Percentiles rank a stretch among this genome's conserved stretches.
These are phyloP conservation scores for Tetragnatha montana DNA, from an alignment of 2,888 invertebrate genomes.

Conservation along the genomic window DNA sequence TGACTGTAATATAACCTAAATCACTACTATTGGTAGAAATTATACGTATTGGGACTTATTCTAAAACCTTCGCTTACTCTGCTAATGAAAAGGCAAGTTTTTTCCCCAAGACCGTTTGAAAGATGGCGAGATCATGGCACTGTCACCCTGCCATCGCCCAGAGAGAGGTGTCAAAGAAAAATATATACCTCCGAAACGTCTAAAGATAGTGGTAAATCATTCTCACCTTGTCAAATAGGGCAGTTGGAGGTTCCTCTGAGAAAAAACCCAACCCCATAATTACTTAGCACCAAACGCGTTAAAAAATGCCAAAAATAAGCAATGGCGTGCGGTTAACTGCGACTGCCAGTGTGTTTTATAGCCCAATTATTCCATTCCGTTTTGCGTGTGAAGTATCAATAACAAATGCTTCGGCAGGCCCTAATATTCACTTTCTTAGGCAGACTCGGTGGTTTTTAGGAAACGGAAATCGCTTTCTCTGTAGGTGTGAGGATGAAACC, in stretches of 20 bases:
- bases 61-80: too few species aligned
- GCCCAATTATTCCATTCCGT: conserved; percentile 33
- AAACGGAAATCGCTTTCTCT: conserved; percentile 21
- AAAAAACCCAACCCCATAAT: conserved; percentile 25
- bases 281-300: conserved; percentile 19
- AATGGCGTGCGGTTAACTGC: not conserved
- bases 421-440: conserved; percentile 39
- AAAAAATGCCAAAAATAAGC: conserved; percentile 5
- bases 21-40: too few species aligned
- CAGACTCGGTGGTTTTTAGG: not conserved
- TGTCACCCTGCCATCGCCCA: conserved; percentile 2
- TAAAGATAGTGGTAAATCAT: conserved; percentile 18
- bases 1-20: too few species aligned
- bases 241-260: not conserved
- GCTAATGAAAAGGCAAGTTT: too few species aligned
- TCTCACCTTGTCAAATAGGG: conserved; percentile 35
- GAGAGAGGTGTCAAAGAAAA: conserved; percentile 11
- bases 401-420: conserved; percentile 1
- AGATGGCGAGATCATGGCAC: not conserved
- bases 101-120: too few species aligned
- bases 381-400: conserved; percentile 54
- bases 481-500: not conserved
- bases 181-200: not conserved
- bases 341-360: conserved; percentile 30
- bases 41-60: too few species aligned